Percentiles rank a stretch among this genome's conserved stretches.
These are phyloP conservation scores for Phaedon cochleariae DNA, from an alignment of 2,888 invertebrate genomes.

Conservation along the genomic window DNA sequence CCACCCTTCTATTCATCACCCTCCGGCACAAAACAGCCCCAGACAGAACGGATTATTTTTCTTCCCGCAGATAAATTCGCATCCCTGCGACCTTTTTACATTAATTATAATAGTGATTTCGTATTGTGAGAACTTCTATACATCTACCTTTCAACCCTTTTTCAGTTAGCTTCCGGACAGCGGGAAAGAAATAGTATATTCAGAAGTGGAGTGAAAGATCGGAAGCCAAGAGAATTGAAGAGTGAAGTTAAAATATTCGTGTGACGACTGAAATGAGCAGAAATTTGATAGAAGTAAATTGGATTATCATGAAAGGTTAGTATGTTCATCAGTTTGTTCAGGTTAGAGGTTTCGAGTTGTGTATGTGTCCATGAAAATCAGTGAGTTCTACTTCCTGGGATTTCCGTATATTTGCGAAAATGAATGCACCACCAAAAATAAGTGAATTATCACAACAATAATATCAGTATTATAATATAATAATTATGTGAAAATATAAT, in stretches of 20 bases:
- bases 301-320: neutral
- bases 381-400: no score
- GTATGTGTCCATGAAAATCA: no score
- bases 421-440: no score
- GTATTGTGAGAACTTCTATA: conserved; percentile 43
- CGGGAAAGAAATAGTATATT: neutral
- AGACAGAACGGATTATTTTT: neutral
- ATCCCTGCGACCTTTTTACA: conserved; percentile 52
- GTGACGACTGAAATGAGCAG: neutral
- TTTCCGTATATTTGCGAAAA: no score
- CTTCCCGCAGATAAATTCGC: conserved; percentile 2
- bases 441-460: no score
- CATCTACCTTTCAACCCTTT: conserved; percentile 34
- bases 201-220: neutral
- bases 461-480: no score
- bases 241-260: neutral
- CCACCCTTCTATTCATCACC: conserved; percentile 1
- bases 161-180: conserved; percentile 1
- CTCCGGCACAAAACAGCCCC: neutral
- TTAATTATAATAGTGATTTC: conserved; percentile 48
- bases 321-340: no score
- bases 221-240: neutral
- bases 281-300: neutral
- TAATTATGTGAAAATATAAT: no score
- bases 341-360: no score